Base-by-base conservation (phyloP, 2,113 vertebrate species). In the Corythornis cristatus region DNA sequence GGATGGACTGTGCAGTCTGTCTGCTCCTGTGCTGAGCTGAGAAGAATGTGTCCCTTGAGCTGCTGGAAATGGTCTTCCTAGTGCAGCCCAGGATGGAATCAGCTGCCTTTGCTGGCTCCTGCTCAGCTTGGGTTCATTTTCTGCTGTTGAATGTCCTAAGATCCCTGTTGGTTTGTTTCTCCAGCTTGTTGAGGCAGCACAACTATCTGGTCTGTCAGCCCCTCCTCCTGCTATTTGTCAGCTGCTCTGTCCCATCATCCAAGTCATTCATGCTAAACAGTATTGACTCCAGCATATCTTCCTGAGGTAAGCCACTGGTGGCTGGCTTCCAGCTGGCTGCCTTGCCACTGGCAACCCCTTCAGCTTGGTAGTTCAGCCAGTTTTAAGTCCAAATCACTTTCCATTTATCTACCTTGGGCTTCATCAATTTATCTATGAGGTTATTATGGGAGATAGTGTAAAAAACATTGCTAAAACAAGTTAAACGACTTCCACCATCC, bases 1-100 rank as follows among this genome's bases (percentile, higher is more conserved):
- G 0, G 9, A 4, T 64, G 33, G 54, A 70, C 65, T 81, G 1
- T 68, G 11, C 8, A 0, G 0, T 51, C 29, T 46, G 20, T 46
- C 51, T 37, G 8, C 40, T 83, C n/a, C 43, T 71, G 29, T 66
- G 45, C 42, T 57, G 46, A 84, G 31, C 1, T 23, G 23, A 62
- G 48, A 74, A 56, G 15, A 82, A 28, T 15, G 0, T 10, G 6
- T 89, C 21, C 10, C 21, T 51, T 53, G 35, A 40, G 35, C 42
- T 61, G 29, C 40, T 66, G 45, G 18, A 48, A 45, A 14, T 71
- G 48, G 19, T 88, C 2, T 83, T 87, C 42, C 14, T n/a, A 23
- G 35, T 53, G 31, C 48, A 78, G 25, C 25, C 23, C 37, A 51
- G 43, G 31, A 13, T 78, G 33, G 51, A 1, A 2, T 35, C 33